Base-by-base conservation (phyloP, 2,797 vertebrate species). In the Eupleurogrammus muticus region DNA sequence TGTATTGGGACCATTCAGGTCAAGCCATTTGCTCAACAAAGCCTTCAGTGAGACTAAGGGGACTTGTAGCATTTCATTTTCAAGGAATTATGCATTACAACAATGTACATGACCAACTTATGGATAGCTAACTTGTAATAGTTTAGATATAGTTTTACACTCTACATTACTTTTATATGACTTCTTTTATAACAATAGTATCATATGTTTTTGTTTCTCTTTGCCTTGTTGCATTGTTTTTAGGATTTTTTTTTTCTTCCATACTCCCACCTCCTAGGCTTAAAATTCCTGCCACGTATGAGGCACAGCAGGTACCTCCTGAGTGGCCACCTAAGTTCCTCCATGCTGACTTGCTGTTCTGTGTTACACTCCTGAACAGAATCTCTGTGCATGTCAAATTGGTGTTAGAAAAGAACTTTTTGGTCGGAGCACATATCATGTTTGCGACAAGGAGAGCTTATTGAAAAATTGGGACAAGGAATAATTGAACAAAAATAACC, bases 261-360 rank as follows among this genome's bases (percentile, higher is more conserved):
- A 66, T 70, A 74, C 74, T 63, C 73, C 56, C 55, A 57, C 53
- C 48, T 75, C 56, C 71, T 54, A 28, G 77, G 85, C 86, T 92
- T 91, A 90, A 92, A 86, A 91, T 90, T 90, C 89, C 79, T 88
- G 70, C 65, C 63, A 70, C 17, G 78, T 84, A 84, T 84, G 80
- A 88, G 73, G 67, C 86, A 72, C 84, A 90, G 88, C 84, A 79
- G 87, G 87, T 50, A 70, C 61, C 77, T 84, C 77, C 81, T 81
- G 57, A 76, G 49, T 75, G 79, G 74, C 81, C 82, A 82, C 82
- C 72, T 77, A 82, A 86, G 87, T 81, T 84, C 65, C 69, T 78
- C 81, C 80, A 68, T 85, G 85, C 89, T 90, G 83, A 84, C 68
- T 80, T 72, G 79, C 70, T 86, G 58, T 82, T 87, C 71, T 81